These are phyloP conservation scores for Oryzias melastigma DNA, from an alignment of 2,113 vertebrate species.

Conservation along the genomic window DNA sequence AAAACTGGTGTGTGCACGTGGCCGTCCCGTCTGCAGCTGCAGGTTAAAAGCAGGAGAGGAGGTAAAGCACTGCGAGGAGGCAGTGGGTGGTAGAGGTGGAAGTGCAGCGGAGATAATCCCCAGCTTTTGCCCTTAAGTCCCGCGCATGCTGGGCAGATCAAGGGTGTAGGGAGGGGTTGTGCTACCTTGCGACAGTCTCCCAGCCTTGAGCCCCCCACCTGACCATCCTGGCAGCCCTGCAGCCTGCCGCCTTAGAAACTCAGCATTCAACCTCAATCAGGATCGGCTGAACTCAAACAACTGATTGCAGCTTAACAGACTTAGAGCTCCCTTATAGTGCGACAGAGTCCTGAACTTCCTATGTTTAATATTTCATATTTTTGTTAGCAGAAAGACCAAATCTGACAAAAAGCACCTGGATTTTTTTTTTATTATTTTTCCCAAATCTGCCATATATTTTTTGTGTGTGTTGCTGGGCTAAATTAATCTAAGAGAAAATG, in stretches of 20 bases:
- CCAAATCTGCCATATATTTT: too few relatives aligned
- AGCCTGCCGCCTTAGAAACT: constrained; percentile 35
- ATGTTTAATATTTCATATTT: neutral
- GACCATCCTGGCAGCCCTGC: constrained; percentile 70
- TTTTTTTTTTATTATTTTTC: too few relatives aligned
- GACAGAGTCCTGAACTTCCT: constrained; percentile 43
- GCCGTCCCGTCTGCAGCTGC: constrained; percentile 18
- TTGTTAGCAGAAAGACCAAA: too few relatives aligned
- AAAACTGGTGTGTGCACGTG: neutral
- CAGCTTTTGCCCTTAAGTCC: constrained; percentile 84
- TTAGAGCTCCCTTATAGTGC: constrained; percentile 25
- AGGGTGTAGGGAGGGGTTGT: constrained; percentile 78
- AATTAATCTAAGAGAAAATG: too few relatives aligned
- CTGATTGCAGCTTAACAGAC: constrained; percentile 33
- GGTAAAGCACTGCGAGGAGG: constrained; percentile 12
- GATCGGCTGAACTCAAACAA: constrained; percentile 15
- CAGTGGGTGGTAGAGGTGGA: constrained; percentile 72
- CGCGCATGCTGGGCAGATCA: constrained; percentile 83
- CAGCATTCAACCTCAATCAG: constrained; percentile 44
- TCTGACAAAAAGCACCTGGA: too few relatives aligned
- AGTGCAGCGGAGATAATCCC: constrained; percentile 75
- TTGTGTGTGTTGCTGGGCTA: too few relatives aligned
- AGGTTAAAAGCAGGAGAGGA: constrained; percentile 14
- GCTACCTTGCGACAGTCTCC: constrained; percentile 82
- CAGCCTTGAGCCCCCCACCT: constrained; percentile 79